Conservation (phyloP, 1,140 invertebrate species). For the Hylyphantes graminicola region DNA sequence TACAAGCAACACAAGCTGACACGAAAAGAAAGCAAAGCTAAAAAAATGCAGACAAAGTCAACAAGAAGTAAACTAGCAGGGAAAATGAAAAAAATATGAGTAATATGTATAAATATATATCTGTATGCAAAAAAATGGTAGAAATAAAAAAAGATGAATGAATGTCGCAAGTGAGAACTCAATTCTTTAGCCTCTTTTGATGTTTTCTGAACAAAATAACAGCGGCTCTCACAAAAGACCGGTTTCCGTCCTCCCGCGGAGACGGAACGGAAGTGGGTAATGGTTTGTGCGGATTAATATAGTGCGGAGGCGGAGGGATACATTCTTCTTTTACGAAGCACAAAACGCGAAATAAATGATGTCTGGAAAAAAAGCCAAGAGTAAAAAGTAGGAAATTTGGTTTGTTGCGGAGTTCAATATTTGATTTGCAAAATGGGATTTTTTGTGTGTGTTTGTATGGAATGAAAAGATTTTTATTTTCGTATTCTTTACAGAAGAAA, state of each 20-base stretch:
- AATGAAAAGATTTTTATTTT: conserved; percentile 23
- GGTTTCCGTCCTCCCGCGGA: conserved; percentile 57
- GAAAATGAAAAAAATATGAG: conserved; percentile 38
- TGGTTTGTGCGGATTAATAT: conserved; percentile 60
- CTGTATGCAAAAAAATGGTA: conserved; percentile 36
- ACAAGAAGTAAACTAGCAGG: conserved; percentile 39
- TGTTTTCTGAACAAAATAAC: conserved; percentile 56
- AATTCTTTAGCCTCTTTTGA: conserved; percentile 58
- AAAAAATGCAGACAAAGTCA: conserved; percentile 31
- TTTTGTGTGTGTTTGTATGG: conserved; percentile 26
- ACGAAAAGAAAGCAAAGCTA: conserved; percentile 6
- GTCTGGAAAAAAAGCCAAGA: conserved; percentile 45
- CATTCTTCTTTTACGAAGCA: conserved; percentile 53
- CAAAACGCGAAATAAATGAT: conserved; percentile 60
- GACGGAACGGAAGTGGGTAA: conserved; percentile 59
- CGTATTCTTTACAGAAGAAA: conserved; percentile 21
- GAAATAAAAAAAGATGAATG: conserved; percentile 35
- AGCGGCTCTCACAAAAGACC: conserved; percentile 56
- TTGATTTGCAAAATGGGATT: conserved; percentile 55
- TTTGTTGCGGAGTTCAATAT: conserved; percentile 57
- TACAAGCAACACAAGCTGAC: too few species aligned
- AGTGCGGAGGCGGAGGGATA: conserved; percentile 54
- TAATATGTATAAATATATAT: neutral
- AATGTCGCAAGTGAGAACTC: conserved; percentile 47
- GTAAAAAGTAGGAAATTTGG: conserved; percentile 54